These are phyloP conservation scores for Prinia subflava DNA, from an alignment of 2,113 vertebrate species.

Conservation along the genomic window DNA sequence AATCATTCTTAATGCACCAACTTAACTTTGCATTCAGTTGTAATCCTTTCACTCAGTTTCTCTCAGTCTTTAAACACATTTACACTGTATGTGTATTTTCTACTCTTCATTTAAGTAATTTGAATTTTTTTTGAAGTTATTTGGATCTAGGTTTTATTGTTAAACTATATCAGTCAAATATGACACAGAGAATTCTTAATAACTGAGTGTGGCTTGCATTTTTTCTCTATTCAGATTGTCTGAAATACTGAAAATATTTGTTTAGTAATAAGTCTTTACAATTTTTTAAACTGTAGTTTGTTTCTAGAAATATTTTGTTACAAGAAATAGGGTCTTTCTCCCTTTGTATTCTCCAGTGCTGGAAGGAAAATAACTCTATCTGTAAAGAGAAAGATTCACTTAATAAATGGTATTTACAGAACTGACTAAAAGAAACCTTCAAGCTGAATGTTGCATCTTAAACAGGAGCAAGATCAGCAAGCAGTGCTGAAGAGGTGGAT, in stretches of 20 bases:
- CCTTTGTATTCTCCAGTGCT: neutral
- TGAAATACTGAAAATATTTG: constrained; percentile 62
- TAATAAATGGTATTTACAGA: neutral
- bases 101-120: neutral
- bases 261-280: constrained; percentile 38
- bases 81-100: neutral
- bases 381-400: neutral
- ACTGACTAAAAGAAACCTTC: neutral
- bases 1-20: neutral
- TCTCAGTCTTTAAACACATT: neutral
- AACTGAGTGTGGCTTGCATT: constrained; percentile 36
- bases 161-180: neutral
- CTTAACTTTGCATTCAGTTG: neutral
- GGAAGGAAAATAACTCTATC: neutral
- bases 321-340: neutral
- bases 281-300: constrained; percentile 46
- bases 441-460: neutral
- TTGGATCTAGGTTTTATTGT: neutral
- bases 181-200: constrained; percentile 10
- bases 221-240: constrained; percentile 40
- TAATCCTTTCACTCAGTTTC: neutral
- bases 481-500: neutral
- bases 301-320: constrained; percentile 36
- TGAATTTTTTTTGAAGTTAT: neutral
- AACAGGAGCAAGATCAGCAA: neutral